Base-by-base conservation (phyloP, 2,888 invertebrate genomes). In the Cybosia mesomella region DNA sequence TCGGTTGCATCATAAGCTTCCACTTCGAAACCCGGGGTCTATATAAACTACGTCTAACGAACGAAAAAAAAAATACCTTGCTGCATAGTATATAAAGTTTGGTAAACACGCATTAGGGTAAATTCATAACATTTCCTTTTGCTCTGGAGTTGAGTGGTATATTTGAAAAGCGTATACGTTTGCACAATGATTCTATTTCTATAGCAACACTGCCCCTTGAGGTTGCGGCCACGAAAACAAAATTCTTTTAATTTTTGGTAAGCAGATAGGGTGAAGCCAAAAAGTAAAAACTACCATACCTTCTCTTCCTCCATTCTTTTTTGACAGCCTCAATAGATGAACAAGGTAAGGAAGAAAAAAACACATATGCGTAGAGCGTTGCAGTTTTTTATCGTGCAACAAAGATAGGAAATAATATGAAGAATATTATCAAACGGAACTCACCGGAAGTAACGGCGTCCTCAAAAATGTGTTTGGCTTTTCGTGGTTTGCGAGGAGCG, bases 141-240 rank as follows among this genome's bases (percentile, higher is more conserved):
- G 66, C 54, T 65, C 58, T 61, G 58, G 55, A 61, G 70, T 76
- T 69, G 73, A 76, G 75, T 62, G 70, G 74, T 68, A 68, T 73
- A 75, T 80, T 75, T 84, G 77, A 85, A 49, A 82, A 85, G 82
- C 76, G 74, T 80, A 73, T 75, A 83, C 77, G 72, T 83, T 79
- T 80, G 64, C 79, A 79, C 77, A 79, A 81, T 83, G 81, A 81
- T 85, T 83, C 80, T 80, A 80, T 83, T 84, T 81, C 79, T 77
- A 76, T 74, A 74, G 72, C 71, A 68, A 68, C 66, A 64, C 68
- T 76, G 80, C 80, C 81, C 71, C 80, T 81, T 79, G 78, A 77
- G 82, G 62, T 64, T 72, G 64, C 0, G 68, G 82, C 75, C 69
- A 67, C 70, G 39, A 73, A 77, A 69, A 11, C 49, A 28, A 28